Evolutionary conservation across 2,888 invertebrate species (phyloP).

Genomic region (Diadegma fenestrale): DNA sequence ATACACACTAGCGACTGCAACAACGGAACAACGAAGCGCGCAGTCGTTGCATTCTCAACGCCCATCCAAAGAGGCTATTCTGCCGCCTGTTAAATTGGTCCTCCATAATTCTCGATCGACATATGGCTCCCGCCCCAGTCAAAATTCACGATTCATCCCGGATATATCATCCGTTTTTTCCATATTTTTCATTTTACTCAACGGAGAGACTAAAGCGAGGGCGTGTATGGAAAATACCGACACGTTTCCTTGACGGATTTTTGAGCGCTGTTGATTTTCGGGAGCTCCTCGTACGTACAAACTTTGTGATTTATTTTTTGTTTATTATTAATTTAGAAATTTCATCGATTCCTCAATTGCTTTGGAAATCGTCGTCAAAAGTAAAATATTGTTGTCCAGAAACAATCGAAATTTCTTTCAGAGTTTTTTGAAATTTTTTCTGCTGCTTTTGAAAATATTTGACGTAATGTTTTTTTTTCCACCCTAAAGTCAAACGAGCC

Average conservation of each 20-base stretch:
- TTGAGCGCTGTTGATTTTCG: neutral
- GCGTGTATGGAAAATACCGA: neutral
- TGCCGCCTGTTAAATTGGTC: slow-evolving; percentile 46
- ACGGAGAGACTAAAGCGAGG: neutral
- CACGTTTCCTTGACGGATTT: neutral
- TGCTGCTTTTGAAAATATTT: slow-evolving; percentile 16
- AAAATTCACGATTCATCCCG: slow-evolving; percentile 78
- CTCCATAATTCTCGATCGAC: slow-evolving; percentile 35
- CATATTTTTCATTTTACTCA: neutral
- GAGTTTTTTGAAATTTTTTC: neutral
- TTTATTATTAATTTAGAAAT: too few species aligned
- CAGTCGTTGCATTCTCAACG: slow-evolving; percentile 41
- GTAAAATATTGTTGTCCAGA: too few species aligned
- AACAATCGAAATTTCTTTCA: too few species aligned
- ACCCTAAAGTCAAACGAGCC: slow-evolving; percentile 48
- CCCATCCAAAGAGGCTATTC: slow-evolving; percentile 35
- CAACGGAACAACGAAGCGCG: slow-evolving; percentile 35
- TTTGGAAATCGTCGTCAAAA: too few species aligned
- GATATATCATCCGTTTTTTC: slow-evolving; percentile 64
- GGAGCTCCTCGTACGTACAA: too few species aligned
- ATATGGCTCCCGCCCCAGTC: slow-evolving; percentile 60
- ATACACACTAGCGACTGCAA: slow-evolving; percentile 34
- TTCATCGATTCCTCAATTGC: too few species aligned
- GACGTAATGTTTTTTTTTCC: slow-evolving; percentile 47
- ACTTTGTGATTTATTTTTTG: too few species aligned